Evolutionary conservation across 2,888 invertebrate genomes (phyloP).

Genomic region (Aphidoletes aphidimyza): DNA sequence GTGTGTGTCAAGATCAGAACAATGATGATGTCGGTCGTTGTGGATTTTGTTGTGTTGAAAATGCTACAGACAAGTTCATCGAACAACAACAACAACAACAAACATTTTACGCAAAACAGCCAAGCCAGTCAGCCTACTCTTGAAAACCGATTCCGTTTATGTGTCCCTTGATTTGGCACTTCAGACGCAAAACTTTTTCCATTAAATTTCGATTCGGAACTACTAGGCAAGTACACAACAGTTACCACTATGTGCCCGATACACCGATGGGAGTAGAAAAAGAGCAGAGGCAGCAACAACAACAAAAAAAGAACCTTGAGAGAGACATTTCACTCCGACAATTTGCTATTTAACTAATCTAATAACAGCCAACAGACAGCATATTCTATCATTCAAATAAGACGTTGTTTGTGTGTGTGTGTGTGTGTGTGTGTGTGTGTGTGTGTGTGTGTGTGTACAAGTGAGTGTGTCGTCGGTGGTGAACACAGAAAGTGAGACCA

Average conservation of each 20-base stretch:
- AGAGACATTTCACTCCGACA: background rate
- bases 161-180: conserved; percentile 46
- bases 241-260: background rate
- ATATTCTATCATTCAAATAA: conserved; percentile 27
- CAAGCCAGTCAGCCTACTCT: background rate
- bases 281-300: too few relatives aligned
- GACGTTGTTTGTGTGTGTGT: background rate
- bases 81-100: background rate
- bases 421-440: too few relatives aligned
- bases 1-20: background rate
- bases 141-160: background rate
- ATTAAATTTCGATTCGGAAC: conserved; percentile 35
- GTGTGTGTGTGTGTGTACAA: too few relatives aligned
- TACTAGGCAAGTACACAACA: background rate
- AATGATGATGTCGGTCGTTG: background rate
- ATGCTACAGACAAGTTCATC: background rate
- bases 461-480: too few relatives aligned
- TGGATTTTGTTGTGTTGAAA: background rate
- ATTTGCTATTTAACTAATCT: background rate
- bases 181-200: conserved; percentile 26
- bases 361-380: conserved; percentile 2
- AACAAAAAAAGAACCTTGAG: background rate
- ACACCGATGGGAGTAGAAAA: too few relatives aligned
- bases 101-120: too few relatives aligned
- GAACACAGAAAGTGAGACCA: too few relatives aligned